These are phyloP conservation scores for Drosophila putrida DNA, from an alignment of 2,888 invertebrate species.

Conservation along the genomic window DNA sequence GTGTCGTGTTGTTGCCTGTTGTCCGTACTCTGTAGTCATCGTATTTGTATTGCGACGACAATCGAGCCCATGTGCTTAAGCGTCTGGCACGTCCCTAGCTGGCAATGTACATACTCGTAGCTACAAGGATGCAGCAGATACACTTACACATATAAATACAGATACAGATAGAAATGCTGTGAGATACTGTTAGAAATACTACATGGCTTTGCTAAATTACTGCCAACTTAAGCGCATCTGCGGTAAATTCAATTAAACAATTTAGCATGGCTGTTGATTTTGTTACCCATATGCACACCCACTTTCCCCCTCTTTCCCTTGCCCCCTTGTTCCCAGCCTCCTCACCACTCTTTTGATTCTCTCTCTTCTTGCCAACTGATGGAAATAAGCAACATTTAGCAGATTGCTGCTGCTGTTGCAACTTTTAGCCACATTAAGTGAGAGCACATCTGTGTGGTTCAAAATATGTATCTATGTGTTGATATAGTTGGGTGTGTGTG, in stretches of 20 bases:
- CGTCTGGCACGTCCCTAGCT: slow-evolving; percentile 58
- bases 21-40: not conserved
- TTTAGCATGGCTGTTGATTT: slow-evolving; percentile 76
- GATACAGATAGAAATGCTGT: slow-evolving; percentile 26
- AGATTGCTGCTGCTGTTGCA: slow-evolving; percentile 48
- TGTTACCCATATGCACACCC: slow-evolving; percentile 40
- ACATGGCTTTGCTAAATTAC: slow-evolving; percentile 74
- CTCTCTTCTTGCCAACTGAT: slow-evolving; percentile 17
- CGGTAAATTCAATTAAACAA: slow-evolving; percentile 80
- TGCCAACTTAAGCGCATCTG: slow-evolving; percentile 79
- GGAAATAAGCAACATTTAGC: slow-evolving; percentile 68
- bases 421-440: slow-evolving; percentile 44
- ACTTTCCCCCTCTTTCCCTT: not conserved
- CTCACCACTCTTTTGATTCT: not conserved
- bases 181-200: slow-evolving; percentile 42
- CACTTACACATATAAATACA: slow-evolving; percentile 27
- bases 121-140: slow-evolving; percentile 33
- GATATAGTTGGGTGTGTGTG: slow-evolving; percentile 20
- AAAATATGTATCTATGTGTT: slow-evolving; percentile 23
- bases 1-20: slow-evolving; percentile 9
- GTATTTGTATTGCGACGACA: slow-evolving; percentile 68
- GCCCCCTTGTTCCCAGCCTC: not conserved
- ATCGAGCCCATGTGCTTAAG: slow-evolving; percentile 65
- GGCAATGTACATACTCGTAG: slow-evolving; percentile 21
- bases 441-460: slow-evolving; percentile 25